A percentile compares a stretch with the other conserved stretches of the same genome.
Conservation (phyloP, 2,113 vertebrate species). For the Ictidomys tridecemlineatus region DNA sequence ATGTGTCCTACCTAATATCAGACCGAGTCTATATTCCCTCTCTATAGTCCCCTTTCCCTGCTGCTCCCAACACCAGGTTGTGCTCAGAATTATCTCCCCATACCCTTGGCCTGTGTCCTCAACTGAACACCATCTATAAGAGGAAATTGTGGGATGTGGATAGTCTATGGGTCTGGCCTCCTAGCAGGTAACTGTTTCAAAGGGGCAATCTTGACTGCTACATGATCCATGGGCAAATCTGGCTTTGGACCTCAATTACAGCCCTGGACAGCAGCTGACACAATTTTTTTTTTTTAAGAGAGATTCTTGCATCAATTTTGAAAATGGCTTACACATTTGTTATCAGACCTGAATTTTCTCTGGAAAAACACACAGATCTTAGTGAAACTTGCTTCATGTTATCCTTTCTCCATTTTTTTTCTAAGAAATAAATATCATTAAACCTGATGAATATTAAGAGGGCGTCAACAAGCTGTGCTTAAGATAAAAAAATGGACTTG, state of each 20-base stretch:
- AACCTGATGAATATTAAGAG: neutral
- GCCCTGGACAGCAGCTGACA: neutral
- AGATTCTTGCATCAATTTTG: neutral
- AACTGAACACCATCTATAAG: neutral
- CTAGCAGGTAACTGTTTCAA: neutral
- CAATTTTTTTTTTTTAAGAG: too few species aligned
- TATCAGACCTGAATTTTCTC: neutral
- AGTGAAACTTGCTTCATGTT: neutral
- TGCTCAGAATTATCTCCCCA: neutral
- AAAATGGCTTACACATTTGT: neutral
- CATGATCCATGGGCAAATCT: too few species aligned
- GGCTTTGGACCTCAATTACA: neutral
- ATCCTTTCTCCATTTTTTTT: slow-evolving; percentile 34
- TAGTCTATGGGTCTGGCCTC: neutral
- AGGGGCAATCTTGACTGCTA: neutral
- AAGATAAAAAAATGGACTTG: slow-evolving; percentile 52
- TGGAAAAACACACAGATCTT: neutral
- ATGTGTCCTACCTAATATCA: neutral
- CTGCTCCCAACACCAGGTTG: neutral
- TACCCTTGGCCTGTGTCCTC: neutral
- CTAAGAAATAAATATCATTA: slow-evolving; percentile 10
- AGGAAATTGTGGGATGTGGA: rapidly evolving
- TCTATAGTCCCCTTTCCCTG: neutral
- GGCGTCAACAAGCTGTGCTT: slow-evolving; percentile 19
- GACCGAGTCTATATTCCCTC: neutral